phyloP scores from a whole-genome alignment of 2,113 vertebrate species.

The Cervus canadensis region DNA sequence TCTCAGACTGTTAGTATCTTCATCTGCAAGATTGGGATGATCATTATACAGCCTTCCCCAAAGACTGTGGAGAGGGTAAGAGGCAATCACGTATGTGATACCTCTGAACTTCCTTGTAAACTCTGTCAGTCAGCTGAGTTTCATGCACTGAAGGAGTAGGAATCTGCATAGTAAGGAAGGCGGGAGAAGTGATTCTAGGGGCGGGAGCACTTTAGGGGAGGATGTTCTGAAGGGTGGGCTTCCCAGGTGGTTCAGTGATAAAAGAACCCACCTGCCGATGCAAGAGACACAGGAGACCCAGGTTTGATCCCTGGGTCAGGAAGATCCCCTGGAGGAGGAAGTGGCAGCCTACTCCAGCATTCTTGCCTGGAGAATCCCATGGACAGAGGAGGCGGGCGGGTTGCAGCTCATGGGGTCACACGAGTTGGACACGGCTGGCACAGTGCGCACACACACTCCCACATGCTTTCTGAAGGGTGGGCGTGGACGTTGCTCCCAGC shows the following conservation, averaged over 20 bases:
- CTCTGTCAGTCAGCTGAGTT: neutral
- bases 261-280: neutral
- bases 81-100: rapidly evolving
- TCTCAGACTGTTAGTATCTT: neutral
- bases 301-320: neutral
- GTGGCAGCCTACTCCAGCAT: neutral
- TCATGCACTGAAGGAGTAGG: neutral
- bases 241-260: neutral
- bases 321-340: neutral
- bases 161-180: neutral
- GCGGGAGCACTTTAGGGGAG: too few relatives aligned
- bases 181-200: neutral
- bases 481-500: neutral
- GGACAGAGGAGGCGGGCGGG: neutral
- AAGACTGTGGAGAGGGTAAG: neutral
- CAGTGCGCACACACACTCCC: neutral
- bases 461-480: rapidly evolving
- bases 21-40: neutral
- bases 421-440: rapidly evolving
- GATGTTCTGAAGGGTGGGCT: neutral
- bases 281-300: neutral
- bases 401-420: neutral
- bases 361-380: neutral
- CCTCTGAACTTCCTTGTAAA: neutral
- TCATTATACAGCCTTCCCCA: neutral